phyloP scores from a whole-genome alignment of 2,888 invertebrate species.

The Zaprionus obscuricornis region DNA sequence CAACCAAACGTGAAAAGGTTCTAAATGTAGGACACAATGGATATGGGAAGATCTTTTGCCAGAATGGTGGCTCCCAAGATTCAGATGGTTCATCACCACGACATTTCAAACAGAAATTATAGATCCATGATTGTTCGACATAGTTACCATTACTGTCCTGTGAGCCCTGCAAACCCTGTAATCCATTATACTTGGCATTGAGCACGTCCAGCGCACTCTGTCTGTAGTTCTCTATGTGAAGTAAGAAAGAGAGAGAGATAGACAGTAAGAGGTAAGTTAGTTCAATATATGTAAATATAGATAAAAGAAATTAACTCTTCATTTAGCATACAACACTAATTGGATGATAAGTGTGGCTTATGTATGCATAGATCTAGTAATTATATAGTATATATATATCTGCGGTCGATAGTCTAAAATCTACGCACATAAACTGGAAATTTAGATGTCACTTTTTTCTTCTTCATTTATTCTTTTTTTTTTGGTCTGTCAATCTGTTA shows the following conservation, averaged over 20 bases:
- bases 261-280: neutral
- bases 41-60: constrained; percentile 92
- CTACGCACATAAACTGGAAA: neutral
- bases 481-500: constrained; percentile 26
- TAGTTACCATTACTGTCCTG: constrained; percentile 51
- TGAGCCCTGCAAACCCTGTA: constrained; percentile 42
- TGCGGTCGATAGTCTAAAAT: neutral
- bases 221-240: constrained; percentile 70
- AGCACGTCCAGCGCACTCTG: constrained; percentile 78
- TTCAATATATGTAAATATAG: too few relatives aligned
- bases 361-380: neutral
- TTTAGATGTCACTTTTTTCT: constrained; percentile 2
- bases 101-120: constrained; percentile 91
- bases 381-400: neutral
- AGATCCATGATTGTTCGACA: constrained; percentile 89
- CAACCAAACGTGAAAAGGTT: constrained; percentile 90
- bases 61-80: constrained; percentile 92
- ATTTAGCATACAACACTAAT: constrained; percentile 47
- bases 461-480: too few relatives aligned
- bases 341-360: constrained; percentile 49
- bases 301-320: constrained; percentile 33
- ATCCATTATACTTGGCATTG: constrained; percentile 74
- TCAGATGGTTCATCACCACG: constrained; percentile 89
- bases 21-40: constrained; percentile 94
- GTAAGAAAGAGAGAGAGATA: neutral